Percentiles rank a stretch among this genome's conserved stretches.
These are phyloP conservation scores for Graphium colonna DNA, from an alignment of 2,888 invertebrate genomes.

Conservation along the genomic window DNA sequence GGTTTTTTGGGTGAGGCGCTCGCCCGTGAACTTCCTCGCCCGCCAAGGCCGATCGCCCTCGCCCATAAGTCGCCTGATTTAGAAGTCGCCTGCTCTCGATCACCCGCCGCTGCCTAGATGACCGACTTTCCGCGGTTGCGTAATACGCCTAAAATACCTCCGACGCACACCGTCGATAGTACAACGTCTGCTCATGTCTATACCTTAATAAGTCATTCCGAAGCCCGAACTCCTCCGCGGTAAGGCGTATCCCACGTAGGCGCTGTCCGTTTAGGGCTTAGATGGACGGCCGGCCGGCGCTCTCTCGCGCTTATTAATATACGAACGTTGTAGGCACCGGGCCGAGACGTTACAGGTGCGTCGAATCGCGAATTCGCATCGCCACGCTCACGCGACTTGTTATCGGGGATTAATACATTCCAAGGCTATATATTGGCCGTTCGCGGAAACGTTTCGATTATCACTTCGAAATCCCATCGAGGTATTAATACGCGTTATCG, in stretches of 20 bases:
- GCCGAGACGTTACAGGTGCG: too few relatives aligned
- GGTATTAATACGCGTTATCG: slow-evolving; percentile 21
- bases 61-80: slow-evolving; percentile 59
- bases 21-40: slow-evolving; percentile 74
- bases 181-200: slow-evolving; percentile 13
- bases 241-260: slow-evolving; percentile 22
- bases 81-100: slow-evolving; percentile 49
- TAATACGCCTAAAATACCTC: slow-evolving; percentile 56
- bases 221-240: neutral
- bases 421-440: slow-evolving; percentile 11
- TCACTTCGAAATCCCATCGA: slow-evolving; percentile 7
- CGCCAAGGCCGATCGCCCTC: slow-evolving; percentile 61
- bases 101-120: slow-evolving; percentile 54
- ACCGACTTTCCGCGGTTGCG: slow-evolving; percentile 66
- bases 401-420: slow-evolving; percentile 15
- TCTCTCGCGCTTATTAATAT: too few relatives aligned
- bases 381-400: slow-evolving; percentile 17
- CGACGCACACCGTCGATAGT: slow-evolving; percentile 16
- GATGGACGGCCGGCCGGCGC: too few relatives aligned
- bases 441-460: slow-evolving; percentile 6
- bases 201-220: slow-evolving; percentile 16
- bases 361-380: slow-evolving; percentile 15
- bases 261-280: slow-evolving; percentile 38
- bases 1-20: slow-evolving; percentile 34
- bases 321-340: too few relatives aligned